Evolutionary conservation across 2,888 invertebrate species (phyloP), one percentile per base, ranked within the genome.

Genomic region (Oscheius onirici): DNA sequence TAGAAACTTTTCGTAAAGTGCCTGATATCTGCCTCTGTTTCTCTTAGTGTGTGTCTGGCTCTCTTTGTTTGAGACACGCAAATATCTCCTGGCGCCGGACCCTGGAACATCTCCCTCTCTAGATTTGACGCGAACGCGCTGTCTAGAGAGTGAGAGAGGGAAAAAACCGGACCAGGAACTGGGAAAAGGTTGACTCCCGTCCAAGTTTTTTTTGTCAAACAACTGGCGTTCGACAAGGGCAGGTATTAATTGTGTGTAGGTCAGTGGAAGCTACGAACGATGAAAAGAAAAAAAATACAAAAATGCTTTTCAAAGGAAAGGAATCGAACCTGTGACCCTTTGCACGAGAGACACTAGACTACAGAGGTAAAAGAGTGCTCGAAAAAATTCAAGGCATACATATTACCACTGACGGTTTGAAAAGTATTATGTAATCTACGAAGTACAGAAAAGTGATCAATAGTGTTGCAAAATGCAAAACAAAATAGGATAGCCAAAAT

Each of bases 41-140:
- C 17, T 20, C n/a, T 51, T 10, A 17, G 20, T 51, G 24, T 11
- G 51, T 22, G 51, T 22, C n/a, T 17, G 57, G 17, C 24, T 40
- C 41, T 17, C 46, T 63, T 63, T 63, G 63, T 63, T 63, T 63
- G 63, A 63, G 63, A 63, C 63, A 63, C 63, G 63, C 63, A 63
- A 63, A 63, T 63, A 63, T 63, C 63, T 20, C n/a, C n/a, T n/a
- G n/a, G n/a, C 34, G 34, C 34, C 34, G 34, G 34, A 34, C 34
- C 58, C 63, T 63, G 63, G 63, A 63, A 63, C 63, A 63, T 63
- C 63, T 49, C 63, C 28, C 44, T 22, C 61, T 41, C 43, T 3
- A 15, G 49, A 10, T 28, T 26, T 20, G 28, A 15, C 54, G n/a
- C 15, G n/a, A 34, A 28, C 26, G 26, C 52, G 49, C 46, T 17